A percentile compares a stretch with the other conserved stretches of the same genome.
These are phyloP conservation scores for Ciconia nigra DNA, from an alignment of 2,797 vertebrate genomes.

Conservation along the genomic window DNA sequence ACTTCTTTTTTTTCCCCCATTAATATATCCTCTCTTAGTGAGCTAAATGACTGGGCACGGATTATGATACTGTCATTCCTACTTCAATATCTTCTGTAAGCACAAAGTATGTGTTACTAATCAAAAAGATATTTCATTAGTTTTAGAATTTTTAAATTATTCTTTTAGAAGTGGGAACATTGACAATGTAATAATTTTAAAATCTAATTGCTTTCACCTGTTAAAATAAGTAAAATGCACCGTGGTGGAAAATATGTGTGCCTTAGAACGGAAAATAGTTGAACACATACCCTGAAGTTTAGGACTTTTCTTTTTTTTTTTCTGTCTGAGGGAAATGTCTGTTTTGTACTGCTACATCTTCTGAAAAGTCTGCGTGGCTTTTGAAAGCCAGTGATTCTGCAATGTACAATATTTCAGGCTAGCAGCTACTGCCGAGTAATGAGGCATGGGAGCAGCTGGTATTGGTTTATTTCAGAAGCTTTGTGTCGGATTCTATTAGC, in stretches of 20 bases:
- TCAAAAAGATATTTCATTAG: slow-evolving; percentile 49
- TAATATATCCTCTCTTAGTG: background rate
- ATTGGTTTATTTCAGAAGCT: slow-evolving; percentile 72
- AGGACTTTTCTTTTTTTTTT: background rate
- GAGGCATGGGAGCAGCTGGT: slow-evolving; percentile 70
- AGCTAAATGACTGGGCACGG: background rate
- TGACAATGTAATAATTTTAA: slow-evolving; percentile 57
- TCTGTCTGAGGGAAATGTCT: slow-evolving; percentile 2
- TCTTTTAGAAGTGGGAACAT: slow-evolving; percentile 13
- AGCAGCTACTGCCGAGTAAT: slow-evolving; percentile 66
- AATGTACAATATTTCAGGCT: slow-evolving; percentile 33
- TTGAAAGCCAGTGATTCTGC: slow-evolving; percentile 50
- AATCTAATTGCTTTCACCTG: slow-evolving; percentile 76
- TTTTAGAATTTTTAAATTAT: slow-evolving; percentile 38
- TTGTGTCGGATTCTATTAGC: slow-evolving; percentile 69
- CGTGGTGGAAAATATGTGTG: slow-evolving; percentile 52
- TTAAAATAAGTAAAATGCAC: slow-evolving; percentile 72
- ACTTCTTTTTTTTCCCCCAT: background rate
- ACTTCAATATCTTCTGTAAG: background rate
- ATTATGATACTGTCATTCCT: background rate
- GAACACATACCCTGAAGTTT: slow-evolving; percentile 29
- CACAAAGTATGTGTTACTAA: slow-evolving; percentile 43
- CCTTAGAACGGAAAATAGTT: slow-evolving; percentile 62
- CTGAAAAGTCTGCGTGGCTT: slow-evolving; percentile 63
- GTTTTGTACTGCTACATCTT: slow-evolving; percentile 53